A percentile compares a stretch with the other conserved stretches of the same genome.
Conservation (phyloP, 1,140 invertebrate species). For the Galleria mellonella region DNA sequence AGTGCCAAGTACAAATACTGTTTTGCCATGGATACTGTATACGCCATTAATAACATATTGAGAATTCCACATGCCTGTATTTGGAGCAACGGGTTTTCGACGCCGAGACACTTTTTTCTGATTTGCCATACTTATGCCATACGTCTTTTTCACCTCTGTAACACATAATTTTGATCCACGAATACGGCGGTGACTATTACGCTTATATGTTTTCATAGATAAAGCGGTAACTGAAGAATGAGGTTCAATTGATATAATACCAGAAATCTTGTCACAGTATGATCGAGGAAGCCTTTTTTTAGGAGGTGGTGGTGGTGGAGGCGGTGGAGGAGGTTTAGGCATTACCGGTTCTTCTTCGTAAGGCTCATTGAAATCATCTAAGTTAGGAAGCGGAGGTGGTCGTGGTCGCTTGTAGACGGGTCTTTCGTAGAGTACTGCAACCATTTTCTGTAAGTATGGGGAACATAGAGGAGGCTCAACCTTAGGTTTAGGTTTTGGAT, state of each 20-base stretch:
- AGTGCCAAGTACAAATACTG: slow-evolving; percentile 34
- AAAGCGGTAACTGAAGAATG: slow-evolving; percentile 30
- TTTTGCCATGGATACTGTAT: slow-evolving; percentile 29
- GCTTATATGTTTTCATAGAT: slow-evolving; percentile 29
- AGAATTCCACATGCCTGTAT: slow-evolving; percentile 41
- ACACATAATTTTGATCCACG: slow-evolving; percentile 32
- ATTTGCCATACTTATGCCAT: slow-evolving; percentile 25
- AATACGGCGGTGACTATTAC: slow-evolving; percentile 18
- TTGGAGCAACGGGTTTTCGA: slow-evolving; percentile 37
- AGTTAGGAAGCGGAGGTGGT: slow-evolving; percentile 43
- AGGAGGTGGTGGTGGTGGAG: slow-evolving; percentile 44
- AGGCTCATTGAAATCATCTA: slow-evolving; percentile 48
- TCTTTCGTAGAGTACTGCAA: slow-evolving; percentile 33
- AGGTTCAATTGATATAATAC: slow-evolving; percentile 34
- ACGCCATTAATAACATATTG: slow-evolving; percentile 54
- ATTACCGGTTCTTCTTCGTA: slow-evolving; percentile 46
- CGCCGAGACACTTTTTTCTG: slow-evolving; percentile 24
- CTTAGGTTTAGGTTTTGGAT: slow-evolving; percentile 25
- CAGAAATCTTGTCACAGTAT: slow-evolving; percentile 49
- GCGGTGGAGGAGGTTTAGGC: slow-evolving; percentile 36
- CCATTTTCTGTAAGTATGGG: slow-evolving; percentile 50
- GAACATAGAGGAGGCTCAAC: slow-evolving; percentile 25
- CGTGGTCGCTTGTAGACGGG: slow-evolving; percentile 24
- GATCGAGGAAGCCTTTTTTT: slow-evolving; percentile 38
- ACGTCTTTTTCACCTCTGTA: slow-evolving; percentile 44